Evolutionary conservation across 2,888 invertebrate genomes (phyloP).

Genomic region (Adineta ricciae): DNA sequence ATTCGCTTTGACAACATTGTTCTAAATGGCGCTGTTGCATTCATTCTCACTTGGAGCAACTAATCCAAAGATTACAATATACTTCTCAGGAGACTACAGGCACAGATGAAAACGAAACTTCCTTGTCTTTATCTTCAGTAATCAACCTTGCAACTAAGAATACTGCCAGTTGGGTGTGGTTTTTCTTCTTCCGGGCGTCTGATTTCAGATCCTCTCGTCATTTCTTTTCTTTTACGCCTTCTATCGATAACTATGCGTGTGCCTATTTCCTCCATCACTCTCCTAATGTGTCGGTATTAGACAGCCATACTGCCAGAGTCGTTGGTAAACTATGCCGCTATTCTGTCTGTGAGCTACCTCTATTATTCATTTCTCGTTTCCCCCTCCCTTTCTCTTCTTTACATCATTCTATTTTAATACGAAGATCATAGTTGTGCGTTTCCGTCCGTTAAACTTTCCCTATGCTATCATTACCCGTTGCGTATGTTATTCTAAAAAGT

Average conservation of each 20-base stretch:
- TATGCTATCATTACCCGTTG: not conserved
- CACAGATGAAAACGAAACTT: not conserved
- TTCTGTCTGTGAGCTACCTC: not conserved
- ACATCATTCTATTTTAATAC: constrained; percentile 5
- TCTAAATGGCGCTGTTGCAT: not conserved
- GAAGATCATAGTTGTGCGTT: constrained; percentile 12
- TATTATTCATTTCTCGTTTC: not conserved
- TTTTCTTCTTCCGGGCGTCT: not conserved
- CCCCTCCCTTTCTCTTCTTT: not conserved
- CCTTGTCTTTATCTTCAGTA: not conserved
- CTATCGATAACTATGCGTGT: not conserved
- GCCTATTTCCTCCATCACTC: not conserved
- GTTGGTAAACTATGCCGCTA: not conserved
- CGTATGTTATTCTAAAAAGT: constrained; percentile 12
- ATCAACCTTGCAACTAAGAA: not conserved
- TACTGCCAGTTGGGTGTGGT: not conserved
- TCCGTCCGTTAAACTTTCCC: constrained; percentile 12
- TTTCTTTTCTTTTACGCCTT: not conserved
- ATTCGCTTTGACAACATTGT: not conserved
- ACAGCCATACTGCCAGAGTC: not conserved
- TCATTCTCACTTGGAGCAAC: not conserved
- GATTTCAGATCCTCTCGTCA: not conserved
- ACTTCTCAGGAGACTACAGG: not conserved
- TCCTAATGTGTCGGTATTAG: not conserved
- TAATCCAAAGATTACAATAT: not conserved